Conservation (phyloP, 2,113 vertebrate species). For the Ptilorrhoa leucosticta region DNA sequence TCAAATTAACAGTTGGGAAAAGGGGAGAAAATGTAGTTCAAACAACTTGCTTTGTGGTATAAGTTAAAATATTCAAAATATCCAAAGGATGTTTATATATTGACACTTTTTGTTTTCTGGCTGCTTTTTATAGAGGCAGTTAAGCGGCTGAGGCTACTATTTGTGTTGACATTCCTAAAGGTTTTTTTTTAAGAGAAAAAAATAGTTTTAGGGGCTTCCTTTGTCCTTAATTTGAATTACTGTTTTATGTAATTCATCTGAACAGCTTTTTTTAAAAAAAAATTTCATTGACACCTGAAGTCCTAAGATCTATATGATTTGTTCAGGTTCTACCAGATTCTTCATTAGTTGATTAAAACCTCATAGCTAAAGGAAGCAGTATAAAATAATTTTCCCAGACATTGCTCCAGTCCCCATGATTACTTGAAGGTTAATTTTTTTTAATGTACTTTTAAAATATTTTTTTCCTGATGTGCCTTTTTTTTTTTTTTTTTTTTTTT, state of each 20-base stretch:
- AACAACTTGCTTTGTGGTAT: not conserved
- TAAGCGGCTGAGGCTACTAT: not conserved
- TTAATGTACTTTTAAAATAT: not conserved
- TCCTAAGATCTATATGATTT: not conserved
- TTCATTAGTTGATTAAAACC: not conserved
- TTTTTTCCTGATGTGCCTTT: not conserved
- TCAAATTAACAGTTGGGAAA: not conserved
- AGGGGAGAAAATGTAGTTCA: not conserved
- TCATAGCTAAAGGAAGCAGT: not conserved
- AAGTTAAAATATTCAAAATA: not conserved
- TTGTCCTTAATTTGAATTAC: not conserved
- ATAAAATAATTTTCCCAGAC: not conserved
- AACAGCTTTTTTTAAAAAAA: not conserved
- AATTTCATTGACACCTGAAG: rapidly evolving
- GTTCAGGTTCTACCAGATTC: not conserved
- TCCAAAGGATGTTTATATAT: not conserved
- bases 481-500: not conserved
- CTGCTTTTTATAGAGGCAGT: not conserved
- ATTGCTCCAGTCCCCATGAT: not conserved
- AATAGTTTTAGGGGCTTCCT: not conserved
- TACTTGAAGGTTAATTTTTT: not conserved
- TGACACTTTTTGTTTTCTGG: not conserved
- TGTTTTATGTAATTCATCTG: not conserved
- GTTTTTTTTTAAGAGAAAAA: not conserved
- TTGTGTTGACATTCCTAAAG: not conserved